A percentile compares a stretch with the other conserved stretches of the same genome.
These are phyloP conservation scores for Phoxinus phoxinus DNA, from an alignment of 2,113 vertebrate genomes.

Conservation along the genomic window DNA sequence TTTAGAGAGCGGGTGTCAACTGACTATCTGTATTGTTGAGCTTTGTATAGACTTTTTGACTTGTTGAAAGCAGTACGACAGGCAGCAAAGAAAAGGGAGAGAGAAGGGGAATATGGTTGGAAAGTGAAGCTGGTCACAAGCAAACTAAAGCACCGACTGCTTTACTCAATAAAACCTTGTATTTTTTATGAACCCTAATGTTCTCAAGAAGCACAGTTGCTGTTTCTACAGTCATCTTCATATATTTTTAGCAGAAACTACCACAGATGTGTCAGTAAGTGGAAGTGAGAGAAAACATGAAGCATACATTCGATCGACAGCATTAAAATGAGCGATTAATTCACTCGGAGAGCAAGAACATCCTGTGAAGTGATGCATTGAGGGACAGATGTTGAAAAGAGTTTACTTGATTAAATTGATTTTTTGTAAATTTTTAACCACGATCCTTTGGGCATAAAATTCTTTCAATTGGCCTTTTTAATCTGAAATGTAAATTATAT, in stretches of 20 bases:
- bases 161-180: not conserved
- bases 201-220: not conserved
- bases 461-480: not conserved
- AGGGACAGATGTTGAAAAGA: not conserved
- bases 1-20: no score
- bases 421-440: not conserved
- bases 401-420: not conserved
- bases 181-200: not conserved
- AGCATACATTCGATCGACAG: not conserved
- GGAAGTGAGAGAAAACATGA: conserved; percentile 2
- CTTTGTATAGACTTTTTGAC: not conserved
- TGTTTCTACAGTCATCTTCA: not conserved
- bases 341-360: not conserved
- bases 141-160: not conserved
- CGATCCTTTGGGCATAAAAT: not conserved
- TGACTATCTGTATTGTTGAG: no score
- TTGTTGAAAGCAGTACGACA: not conserved
- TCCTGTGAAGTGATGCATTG: not conserved
- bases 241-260: not conserved
- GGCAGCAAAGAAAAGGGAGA: not conserved
- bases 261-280: not conserved
- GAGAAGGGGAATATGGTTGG: not conserved
- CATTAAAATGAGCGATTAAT: not conserved
- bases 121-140: not conserved
- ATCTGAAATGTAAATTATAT: not conserved